Evolutionary conservation across 2,113 vertebrate species (phyloP).

Genomic region (Catharus bicknelli): DNA sequence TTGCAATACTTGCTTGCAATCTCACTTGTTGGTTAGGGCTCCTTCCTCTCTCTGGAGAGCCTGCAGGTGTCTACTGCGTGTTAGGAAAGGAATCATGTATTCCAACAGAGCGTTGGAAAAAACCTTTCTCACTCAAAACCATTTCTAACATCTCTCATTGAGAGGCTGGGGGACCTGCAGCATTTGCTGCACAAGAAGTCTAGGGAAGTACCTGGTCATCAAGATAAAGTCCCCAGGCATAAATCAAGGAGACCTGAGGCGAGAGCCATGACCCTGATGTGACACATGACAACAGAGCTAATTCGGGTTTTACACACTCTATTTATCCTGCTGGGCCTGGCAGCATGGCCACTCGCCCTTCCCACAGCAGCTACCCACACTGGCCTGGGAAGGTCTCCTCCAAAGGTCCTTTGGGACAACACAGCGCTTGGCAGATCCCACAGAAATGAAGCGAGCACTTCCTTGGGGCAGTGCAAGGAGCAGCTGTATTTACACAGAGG

Average conservation of each 20-base stretch:
- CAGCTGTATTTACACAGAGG: neutral
- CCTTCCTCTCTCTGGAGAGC: neutral
- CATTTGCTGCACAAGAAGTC: neutral
- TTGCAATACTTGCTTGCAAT: neutral
- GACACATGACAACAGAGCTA: slow-evolving; percentile 61
- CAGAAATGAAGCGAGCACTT: neutral
- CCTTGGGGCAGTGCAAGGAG: neutral
- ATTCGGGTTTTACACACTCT: slow-evolving; percentile 61
- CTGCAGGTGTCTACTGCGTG: neutral
- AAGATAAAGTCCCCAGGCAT: slow-evolving; percentile 25
- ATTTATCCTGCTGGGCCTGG: slow-evolving; percentile 40
- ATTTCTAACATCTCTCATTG: neutral
- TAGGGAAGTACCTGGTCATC: slow-evolving; percentile 11
- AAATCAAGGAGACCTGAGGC: slow-evolving; percentile 38
- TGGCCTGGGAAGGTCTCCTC: neutral
- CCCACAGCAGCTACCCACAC: accelerated
- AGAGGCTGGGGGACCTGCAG: neutral
- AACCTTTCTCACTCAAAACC: neutral
- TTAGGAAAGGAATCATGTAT: neutral
- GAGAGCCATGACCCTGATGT: slow-evolving; percentile 49
- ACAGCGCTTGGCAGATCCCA: accelerated
- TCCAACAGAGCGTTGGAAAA: neutral
- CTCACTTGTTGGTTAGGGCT: neutral
- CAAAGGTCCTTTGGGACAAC: neutral
- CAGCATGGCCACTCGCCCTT: accelerated